Evolutionary conservation across 2,113 vertebrate genomes (phyloP).

Genomic region (Physeter macrocephalus): DNA sequence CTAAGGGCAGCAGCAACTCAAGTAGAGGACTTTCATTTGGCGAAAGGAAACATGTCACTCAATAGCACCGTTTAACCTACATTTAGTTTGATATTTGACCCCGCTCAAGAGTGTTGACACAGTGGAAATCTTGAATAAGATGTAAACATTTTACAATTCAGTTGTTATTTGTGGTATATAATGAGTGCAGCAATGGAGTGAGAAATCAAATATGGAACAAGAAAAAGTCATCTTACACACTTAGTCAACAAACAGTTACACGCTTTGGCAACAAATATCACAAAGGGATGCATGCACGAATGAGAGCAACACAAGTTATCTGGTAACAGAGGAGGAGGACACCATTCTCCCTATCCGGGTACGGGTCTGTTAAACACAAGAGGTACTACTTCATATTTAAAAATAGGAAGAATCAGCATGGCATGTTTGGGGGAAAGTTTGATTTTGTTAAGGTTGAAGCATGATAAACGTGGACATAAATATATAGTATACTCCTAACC

Average conservation of each 20-base stretch:
- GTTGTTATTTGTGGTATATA: not conserved
- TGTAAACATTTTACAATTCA: not conserved
- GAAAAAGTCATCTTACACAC: not conserved
- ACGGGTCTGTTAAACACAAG: too few species aligned
- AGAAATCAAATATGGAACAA: not conserved
- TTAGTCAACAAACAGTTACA: not conserved
- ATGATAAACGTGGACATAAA: not conserved
- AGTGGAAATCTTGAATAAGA: not conserved
- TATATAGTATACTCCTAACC: not conserved
- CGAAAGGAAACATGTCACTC: not conserved
- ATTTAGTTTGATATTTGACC: not conserved
- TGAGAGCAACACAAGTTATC: rapidly evolving
- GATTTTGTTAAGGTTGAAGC: not conserved
- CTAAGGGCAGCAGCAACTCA: not conserved
- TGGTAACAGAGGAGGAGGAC: not conserved
- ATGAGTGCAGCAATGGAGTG: not conserved
- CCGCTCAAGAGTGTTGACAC: not conserved
- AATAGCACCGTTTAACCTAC: not conserved
- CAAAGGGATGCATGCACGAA: rapidly evolving
- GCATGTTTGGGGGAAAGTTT: not conserved
- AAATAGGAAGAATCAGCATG: not conserved
- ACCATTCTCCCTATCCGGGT: not conserved
- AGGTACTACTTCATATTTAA: not conserved
- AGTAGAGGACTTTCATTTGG: not conserved
- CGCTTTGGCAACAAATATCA: not conserved